A percentile compares a stretch with the other conserved stretches of the same genome.
Conservation (phyloP, 2,113 vertebrate genomes). For the Calyptomena viridis region DNA sequence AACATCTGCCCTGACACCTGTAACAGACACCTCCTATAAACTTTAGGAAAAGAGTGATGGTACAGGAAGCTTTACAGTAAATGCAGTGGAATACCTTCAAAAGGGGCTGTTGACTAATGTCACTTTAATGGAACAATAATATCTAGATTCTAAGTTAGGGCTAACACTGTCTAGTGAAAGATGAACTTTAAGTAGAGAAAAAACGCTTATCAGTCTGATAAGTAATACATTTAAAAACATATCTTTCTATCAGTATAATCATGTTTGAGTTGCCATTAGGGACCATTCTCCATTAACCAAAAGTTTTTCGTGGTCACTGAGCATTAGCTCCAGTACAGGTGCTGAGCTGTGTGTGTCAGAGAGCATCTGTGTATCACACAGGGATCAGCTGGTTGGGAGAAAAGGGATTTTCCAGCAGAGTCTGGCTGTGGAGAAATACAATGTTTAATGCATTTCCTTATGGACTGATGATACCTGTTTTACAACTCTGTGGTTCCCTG, state of each 20-base stretch:
- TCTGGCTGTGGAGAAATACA: not conserved
- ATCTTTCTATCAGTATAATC: not conserved
- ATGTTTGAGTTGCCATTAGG: not conserved
- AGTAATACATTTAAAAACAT: not conserved
- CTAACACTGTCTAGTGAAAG: not conserved
- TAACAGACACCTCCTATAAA: not conserved
- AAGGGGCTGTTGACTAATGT: not conserved
- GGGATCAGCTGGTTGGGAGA: not conserved
- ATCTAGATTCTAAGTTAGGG: not conserved
- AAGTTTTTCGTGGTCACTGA: not conserved
- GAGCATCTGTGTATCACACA: not conserved
- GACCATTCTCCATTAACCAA: fast-evolving
- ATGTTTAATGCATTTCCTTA: not conserved
- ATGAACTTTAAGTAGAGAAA: not conserved
- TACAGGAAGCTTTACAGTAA: not conserved
- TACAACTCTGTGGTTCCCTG: not conserved
- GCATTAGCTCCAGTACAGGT: not conserved
- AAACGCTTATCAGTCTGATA: not conserved
- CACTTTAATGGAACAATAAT: not conserved
- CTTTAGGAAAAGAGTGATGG: not conserved
- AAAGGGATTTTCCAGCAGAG: not conserved
- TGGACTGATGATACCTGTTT: not conserved
- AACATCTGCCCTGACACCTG: not conserved
- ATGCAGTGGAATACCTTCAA: not conserved
- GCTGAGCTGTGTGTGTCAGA: not conserved